Conservation (phyloP, 2,113 vertebrate species). For the Corythornis madagascariensis region DNA sequence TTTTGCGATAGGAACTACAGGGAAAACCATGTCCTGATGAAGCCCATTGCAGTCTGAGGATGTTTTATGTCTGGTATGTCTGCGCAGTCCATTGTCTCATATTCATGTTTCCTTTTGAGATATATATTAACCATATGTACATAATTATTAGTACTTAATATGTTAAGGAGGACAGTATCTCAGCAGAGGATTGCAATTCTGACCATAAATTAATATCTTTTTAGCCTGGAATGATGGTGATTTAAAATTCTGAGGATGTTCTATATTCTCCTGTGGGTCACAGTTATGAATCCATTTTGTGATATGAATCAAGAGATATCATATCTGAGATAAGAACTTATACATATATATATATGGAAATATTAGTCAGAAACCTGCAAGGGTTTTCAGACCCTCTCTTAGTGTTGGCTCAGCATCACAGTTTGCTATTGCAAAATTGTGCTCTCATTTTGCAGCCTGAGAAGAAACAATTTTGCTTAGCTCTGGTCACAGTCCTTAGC, state of each 20-base stretch:
- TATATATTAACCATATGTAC: too few species aligned
- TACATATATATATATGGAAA: accelerated
- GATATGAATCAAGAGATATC: neutral
- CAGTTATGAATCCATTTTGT: neutral
- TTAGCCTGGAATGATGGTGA: neutral
- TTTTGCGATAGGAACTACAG: neutral
- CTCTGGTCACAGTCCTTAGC: neutral
- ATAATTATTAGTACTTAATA: neutral
- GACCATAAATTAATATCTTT: neutral
- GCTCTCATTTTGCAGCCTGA: neutral
- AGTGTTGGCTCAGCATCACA: neutral
- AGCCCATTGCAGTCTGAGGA: neutral
- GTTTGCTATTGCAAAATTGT: neutral
- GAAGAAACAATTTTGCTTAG: neutral
- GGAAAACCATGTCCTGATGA: neutral
- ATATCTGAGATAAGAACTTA: neutral
- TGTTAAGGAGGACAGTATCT: neutral
- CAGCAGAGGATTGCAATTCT: neutral
- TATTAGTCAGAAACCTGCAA: neutral
- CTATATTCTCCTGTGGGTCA: neutral
- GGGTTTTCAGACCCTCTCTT: neutral
- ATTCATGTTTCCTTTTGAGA: neutral
- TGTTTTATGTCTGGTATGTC: neutral
- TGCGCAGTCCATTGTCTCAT: neutral
- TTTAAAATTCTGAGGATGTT: neutral